These are phyloP conservation scores for Acrocera orbiculus DNA, from an alignment of 2,888 invertebrate species.

Conservation along the genomic window DNA sequence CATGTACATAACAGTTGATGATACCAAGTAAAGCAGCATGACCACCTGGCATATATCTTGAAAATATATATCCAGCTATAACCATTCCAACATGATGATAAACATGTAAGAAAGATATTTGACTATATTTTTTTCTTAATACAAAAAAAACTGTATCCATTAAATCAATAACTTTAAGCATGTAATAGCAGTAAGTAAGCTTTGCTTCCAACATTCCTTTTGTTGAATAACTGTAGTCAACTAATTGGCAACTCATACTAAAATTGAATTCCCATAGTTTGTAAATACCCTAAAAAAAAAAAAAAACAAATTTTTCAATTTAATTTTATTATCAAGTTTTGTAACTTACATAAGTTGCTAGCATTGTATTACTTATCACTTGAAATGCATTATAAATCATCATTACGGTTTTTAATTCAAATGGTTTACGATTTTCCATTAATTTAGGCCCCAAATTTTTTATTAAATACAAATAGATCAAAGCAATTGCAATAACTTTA, in stretches of 20 bases:
- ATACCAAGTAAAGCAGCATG: slow-evolving; percentile 45
- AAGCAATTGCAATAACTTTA: slow-evolving; percentile 36
- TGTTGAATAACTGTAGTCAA: slow-evolving; percentile 3
- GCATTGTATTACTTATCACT: slow-evolving; percentile 1
- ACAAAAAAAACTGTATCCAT: slow-evolving; percentile 52
- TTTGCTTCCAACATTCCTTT: not conserved
- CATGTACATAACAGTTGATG: slow-evolving; percentile 58
- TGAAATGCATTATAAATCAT: slow-evolving; percentile 4
- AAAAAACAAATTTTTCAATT: not conserved
- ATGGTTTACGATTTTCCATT: slow-evolving; percentile 47
- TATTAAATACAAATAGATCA: slow-evolving; percentile 48
- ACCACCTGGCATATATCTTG: slow-evolving; percentile 44
- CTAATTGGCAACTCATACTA: not conserved
- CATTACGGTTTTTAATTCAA: slow-evolving; percentile 41
- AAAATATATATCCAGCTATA: slow-evolving; percentile 37
- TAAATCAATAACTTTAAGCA: slow-evolving; percentile 45
- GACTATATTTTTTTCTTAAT: slow-evolving; percentile 47
- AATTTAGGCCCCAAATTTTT: slow-evolving; percentile 46
- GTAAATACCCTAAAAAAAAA: not conserved
- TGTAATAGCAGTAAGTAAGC: slow-evolving; percentile 36
- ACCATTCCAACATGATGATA: slow-evolving; percentile 60
- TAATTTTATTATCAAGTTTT: not conserved
- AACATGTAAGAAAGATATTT: slow-evolving; percentile 49
- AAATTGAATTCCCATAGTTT: not conserved
- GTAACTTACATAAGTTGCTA: not conserved